A percentile compares a stretch with the other conserved stretches of the same genome.
phyloP scores from a whole-genome alignment of 2,888 invertebrate genomes.

The Hirtodrosophila confusa region DNA sequence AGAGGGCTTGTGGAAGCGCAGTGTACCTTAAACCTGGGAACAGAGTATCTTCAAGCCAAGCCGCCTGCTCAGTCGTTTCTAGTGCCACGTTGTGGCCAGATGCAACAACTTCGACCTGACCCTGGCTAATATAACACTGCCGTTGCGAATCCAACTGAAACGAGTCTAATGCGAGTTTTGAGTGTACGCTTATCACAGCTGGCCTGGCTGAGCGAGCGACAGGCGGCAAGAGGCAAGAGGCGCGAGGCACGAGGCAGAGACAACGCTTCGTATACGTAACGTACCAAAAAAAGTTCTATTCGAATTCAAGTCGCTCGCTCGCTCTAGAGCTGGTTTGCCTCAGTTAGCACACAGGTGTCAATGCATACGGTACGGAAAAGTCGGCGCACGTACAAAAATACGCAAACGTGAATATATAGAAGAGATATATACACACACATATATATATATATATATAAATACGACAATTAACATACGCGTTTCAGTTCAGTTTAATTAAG shows the following conservation, averaged over 20 bases:
- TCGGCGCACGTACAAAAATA: constrained; percentile 7
- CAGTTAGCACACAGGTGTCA: constrained; percentile 73
- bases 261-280: constrained; percentile 46
- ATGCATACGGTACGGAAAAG: constrained; percentile 52
- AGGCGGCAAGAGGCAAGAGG: neutral
- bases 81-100: constrained; percentile 1
- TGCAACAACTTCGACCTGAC: constrained; percentile 24
- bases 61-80: neutral
- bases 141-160: neutral
- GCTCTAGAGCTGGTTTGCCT: constrained; percentile 29
- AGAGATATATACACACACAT: constrained; percentile 1
- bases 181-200: constrained; percentile 31
- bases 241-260: neutral
- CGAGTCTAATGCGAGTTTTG: constrained; percentile 12
- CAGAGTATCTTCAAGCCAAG: constrained; percentile 2
- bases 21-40: neutral
- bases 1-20: too few species aligned
- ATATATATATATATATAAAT: constrained; percentile 12
- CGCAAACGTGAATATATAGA: too few species aligned
- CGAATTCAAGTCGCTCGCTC: constrained; percentile 8
- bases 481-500: constrained; percentile 27
- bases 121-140: constrained; percentile 17
- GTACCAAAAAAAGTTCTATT: constrained; percentile 35
- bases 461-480: constrained; percentile 65
- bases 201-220: neutral